Evolutionary conservation across 2,797 vertebrate genomes (phyloP).

Genomic region (Diceros bicornis): DNA sequence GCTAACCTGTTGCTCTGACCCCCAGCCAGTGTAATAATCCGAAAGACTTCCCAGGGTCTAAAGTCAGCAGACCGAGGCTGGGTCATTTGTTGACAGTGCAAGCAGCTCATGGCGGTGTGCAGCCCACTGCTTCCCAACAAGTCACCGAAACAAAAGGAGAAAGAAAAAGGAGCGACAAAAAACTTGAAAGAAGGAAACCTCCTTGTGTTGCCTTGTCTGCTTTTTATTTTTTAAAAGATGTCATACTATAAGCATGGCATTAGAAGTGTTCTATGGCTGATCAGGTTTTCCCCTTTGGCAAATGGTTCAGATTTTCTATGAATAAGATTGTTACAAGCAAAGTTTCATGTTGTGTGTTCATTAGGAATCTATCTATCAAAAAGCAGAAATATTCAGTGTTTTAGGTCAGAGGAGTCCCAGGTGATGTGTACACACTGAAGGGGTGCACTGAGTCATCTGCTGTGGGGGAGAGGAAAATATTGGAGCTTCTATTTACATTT

Average conservation of each 20-base stretch:
- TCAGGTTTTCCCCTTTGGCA: not conserved
- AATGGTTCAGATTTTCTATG: not conserved
- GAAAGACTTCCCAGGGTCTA: not conserved
- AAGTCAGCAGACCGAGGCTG: not conserved
- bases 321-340: not conserved
- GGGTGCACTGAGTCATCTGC: not conserved
- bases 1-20: conserved; percentile 30
- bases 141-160: not conserved
- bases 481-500: not conserved
- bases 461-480: not conserved
- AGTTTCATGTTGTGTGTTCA: not conserved
- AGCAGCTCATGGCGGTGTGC: not conserved
- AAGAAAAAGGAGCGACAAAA: not conserved
- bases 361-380: not conserved
- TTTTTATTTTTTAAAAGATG: not conserved
- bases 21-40: not conserved
- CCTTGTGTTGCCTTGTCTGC: not conserved
- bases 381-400: not conserved
- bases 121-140: not conserved
- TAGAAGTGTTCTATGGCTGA: not conserved
- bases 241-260: not conserved
- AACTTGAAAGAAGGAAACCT: not conserved
- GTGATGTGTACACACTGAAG: not conserved
- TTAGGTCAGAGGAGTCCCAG: not conserved
- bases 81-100: not conserved